These are phyloP conservation scores for Volucella inanis DNA, from an alignment of 2,888 invertebrate genomes.

Conservation along the genomic window DNA sequence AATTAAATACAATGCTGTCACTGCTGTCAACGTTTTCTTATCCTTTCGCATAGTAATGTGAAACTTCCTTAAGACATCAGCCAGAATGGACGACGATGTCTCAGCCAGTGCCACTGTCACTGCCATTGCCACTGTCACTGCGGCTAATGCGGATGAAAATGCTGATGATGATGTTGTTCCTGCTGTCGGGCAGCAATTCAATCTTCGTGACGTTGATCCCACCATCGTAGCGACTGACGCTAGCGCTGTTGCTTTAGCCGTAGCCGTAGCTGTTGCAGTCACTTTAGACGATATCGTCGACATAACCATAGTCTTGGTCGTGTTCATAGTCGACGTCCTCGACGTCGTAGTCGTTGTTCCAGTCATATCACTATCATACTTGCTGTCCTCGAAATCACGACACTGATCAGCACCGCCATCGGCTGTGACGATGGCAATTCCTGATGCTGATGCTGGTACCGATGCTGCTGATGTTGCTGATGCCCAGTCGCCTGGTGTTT, in stretches of 20 bases:
- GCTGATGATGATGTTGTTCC: conserved; percentile 65
- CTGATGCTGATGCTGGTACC: neutral
- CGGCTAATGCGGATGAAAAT: conserved; percentile 67
- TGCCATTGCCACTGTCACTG: conserved; percentile 23
- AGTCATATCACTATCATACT: conserved; percentile 71
- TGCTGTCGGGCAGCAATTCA: conserved; percentile 73
- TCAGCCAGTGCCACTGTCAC: conserved; percentile 12
- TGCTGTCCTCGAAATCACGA: conserved; percentile 61
- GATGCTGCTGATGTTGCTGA: conserved; percentile 1
- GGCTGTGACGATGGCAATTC: conserved; percentile 21
- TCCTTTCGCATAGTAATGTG: conserved; percentile 73
- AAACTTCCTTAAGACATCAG: conserved; percentile 69
- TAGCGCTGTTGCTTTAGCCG: neutral
- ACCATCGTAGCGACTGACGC: conserved; percentile 47
- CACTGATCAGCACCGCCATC: conserved; percentile 60
- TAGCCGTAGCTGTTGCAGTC: conserved; percentile 12
- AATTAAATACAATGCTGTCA: conserved; percentile 72
- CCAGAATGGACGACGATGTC: conserved; percentile 35
- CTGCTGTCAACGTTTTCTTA: conserved; percentile 72
- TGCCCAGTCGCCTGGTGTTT: conserved; percentile 38
- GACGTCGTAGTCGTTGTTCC: conserved; percentile 56
- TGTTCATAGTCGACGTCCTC: conserved; percentile 18
- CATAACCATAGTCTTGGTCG: conserved; percentile 25
- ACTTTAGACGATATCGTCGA: conserved; percentile 20
- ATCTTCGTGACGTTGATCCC: conserved; percentile 72